Evolutionary conservation across 1,140 invertebrate species (phyloP).

Genomic region (Metopolophium dirhodum): DNA sequence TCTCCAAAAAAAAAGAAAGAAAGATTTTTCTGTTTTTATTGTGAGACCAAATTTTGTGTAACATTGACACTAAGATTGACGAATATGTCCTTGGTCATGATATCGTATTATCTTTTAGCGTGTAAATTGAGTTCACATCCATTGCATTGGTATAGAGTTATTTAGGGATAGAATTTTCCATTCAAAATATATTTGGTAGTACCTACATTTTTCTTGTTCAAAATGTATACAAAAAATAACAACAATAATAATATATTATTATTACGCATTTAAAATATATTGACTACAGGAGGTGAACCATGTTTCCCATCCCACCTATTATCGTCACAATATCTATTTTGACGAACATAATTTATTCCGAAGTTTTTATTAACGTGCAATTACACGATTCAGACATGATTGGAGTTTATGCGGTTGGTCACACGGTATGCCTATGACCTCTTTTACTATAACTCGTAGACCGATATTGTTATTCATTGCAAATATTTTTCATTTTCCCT

Average conservation of each 20-base stretch:
- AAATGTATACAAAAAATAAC: not conserved
- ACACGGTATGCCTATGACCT: conserved; percentile 24
- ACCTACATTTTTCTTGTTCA: not conserved
- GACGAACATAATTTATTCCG: not conserved
- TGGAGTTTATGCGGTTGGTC: not conserved
- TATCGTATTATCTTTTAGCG: conserved; percentile 17
- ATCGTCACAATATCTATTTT: not conserved
- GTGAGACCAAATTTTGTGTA: conserved; percentile 9
- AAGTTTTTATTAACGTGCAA: not conserved
- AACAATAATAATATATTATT: not conserved
- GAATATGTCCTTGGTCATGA: conserved; percentile 19
- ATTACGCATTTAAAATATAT: not conserved
- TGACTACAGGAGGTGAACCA: conserved; percentile 13
- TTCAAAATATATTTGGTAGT: not conserved
- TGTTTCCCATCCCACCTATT: not conserved
- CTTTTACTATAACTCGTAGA: conserved; percentile 15
- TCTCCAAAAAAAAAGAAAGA: conserved; percentile 12
- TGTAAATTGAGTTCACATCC: not conserved
- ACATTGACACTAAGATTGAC: conserved; percentile 14
- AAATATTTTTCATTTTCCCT: not conserved
- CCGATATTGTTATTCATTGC: conserved; percentile 3
- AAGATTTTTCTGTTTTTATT: conserved; percentile 42
- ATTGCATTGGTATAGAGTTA: not conserved
- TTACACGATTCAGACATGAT: conserved; percentile 17
- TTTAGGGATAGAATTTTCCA: not conserved